Conservation (phyloP, 2,113 vertebrate genomes). For the Grammomys surdaster region DNA sequence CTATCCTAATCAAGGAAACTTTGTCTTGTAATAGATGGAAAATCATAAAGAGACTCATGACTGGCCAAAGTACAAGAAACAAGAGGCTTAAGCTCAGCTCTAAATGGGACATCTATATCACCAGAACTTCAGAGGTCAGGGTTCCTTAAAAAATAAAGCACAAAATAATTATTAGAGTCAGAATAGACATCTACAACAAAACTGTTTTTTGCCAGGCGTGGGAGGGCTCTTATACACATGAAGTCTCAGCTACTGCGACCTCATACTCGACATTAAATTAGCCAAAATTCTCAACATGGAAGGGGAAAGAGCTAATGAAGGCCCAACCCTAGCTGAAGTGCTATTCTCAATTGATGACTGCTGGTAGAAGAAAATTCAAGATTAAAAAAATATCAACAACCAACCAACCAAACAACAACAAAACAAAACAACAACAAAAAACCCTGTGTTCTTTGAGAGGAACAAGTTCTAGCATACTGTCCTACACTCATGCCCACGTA, state of each 20-base stretch:
- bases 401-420: too few species aligned
- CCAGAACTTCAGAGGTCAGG: background rate
- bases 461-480: background rate
- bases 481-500: background rate
- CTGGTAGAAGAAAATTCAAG: background rate
- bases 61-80: background rate
- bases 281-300: background rate
- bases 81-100: background rate
- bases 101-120: background rate
- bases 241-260: background rate
- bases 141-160: background rate
- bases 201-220: background rate
- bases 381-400: background rate
- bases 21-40: background rate
- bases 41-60: background rate
- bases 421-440: too few species aligned
- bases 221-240: background rate
- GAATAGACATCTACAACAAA: background rate
- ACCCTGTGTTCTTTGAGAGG: background rate
- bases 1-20: background rate
- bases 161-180: background rate
- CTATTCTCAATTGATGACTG: background rate
- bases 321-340: background rate
- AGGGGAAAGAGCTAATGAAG: background rate
- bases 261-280: background rate